phyloP scores from a whole-genome alignment of 2,888 invertebrate genomes.

The Callyntrura sp. region DNA sequence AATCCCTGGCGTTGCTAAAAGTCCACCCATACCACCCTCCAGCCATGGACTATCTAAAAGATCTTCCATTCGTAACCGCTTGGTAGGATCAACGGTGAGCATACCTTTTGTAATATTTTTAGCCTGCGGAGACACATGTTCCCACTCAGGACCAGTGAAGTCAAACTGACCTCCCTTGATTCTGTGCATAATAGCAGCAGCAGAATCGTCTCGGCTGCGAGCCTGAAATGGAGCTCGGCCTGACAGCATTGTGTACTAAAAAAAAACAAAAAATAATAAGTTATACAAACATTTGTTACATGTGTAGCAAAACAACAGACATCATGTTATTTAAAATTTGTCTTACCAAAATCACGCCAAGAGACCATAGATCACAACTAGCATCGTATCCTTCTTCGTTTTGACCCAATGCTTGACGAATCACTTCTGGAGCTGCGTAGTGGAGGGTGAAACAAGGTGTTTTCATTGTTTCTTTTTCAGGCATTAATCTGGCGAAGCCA shows the following conservation, averaged over 20 bases:
- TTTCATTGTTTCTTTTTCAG: constrained; percentile 88
- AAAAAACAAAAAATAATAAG: constrained; percentile 77
- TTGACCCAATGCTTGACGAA: constrained; percentile 87
- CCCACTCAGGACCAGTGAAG: constrained; percentile 91
- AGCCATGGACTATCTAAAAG: constrained; percentile 91
- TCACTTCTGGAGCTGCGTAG: constrained; percentile 96
- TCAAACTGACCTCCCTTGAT: constrained; percentile 93
- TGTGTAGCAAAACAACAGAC: background rate
- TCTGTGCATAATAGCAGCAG: constrained; percentile 91
- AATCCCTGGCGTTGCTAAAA: constrained; percentile 88
- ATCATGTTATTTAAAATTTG: too few relatives aligned
- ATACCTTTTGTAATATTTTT: constrained; percentile 91
- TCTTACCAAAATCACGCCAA: constrained; percentile 95
- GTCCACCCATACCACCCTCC: constrained; percentile 84
- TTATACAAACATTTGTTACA: constrained; percentile 3
- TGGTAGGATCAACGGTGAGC: constrained; percentile 91
- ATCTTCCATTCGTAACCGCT: constrained; percentile 90
- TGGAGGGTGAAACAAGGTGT: constrained; percentile 98
- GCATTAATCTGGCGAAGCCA: constrained; percentile 95
- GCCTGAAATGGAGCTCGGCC: constrained; percentile 95
- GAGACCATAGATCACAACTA: constrained; percentile 97
- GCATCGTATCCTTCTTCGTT: constrained; percentile 90
- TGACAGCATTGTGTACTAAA: constrained; percentile 92
- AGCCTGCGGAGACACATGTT: constrained; percentile 90
- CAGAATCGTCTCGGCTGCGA: constrained; percentile 90